phyloP scores from a whole-genome alignment of 2,888 invertebrate species.

The Marronus borbonicus region DNA sequence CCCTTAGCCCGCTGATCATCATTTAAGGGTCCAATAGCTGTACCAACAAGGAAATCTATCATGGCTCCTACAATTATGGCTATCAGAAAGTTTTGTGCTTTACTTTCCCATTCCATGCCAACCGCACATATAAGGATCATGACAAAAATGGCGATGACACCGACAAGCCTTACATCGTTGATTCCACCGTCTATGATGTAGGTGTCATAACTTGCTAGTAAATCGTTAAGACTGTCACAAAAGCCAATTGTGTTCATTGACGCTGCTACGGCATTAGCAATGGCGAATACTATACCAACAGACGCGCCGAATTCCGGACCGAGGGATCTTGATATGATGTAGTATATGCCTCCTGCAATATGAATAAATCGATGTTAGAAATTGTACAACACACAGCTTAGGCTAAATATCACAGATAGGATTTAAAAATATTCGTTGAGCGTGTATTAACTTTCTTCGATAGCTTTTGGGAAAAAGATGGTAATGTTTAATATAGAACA shows the following conservation, averaged over 20 bases:
- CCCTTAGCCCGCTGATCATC: constrained; percentile 79
- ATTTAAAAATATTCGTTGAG: too few species aligned
- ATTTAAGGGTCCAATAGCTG: constrained; percentile 82
- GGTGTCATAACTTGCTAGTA: constrained; percentile 75
- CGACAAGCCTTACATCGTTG: constrained; percentile 89
- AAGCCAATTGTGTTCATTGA: constrained; percentile 99
- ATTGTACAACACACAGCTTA: too few species aligned
- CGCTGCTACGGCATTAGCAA: constrained; percentile 97
- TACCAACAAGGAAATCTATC: constrained; percentile 90
- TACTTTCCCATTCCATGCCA: constrained; percentile 98
- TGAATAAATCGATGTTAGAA: neutral
- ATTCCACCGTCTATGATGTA: constrained; percentile 83
- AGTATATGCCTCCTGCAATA: constrained; percentile 90
- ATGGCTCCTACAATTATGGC: constrained; percentile 90
- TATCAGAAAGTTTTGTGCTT: constrained; percentile 90
- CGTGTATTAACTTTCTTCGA: too few species aligned
- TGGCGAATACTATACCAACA: constrained; percentile 95
- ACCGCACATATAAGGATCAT: constrained; percentile 91
- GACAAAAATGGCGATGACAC: constrained; percentile 82
- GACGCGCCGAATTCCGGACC: constrained; percentile 98
- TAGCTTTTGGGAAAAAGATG: too few species aligned
- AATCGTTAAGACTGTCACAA: constrained; percentile 90
- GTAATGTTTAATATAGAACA: too few species aligned
- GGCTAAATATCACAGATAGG: too few species aligned
- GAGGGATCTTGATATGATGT: constrained; percentile 95